Base-by-base conservation (phyloP, 1,140 invertebrate genomes). In the Batillaria attramentaria region DNA sequence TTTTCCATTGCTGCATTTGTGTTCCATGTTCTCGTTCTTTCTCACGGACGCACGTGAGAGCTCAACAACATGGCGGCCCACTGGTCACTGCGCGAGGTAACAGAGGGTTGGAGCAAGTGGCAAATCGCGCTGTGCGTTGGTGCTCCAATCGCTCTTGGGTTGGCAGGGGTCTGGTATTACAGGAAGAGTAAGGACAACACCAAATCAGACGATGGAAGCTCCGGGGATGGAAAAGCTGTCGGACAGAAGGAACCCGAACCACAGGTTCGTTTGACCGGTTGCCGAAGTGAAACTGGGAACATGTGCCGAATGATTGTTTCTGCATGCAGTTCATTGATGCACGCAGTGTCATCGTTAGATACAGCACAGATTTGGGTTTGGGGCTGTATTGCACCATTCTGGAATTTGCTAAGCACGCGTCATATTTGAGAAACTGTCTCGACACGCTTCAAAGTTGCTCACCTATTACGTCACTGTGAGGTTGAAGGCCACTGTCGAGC, bases 41-140 rank as follows among this genome's bases (percentile, higher is more conserved):
- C 73, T 75, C 73, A 60, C 37, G 18, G 4, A 39, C 24, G 39
- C 73, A 75, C 73, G 73, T 75, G 73, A 75, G 73, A 57, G 57
- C 28, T 75, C n/a, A 73, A 46, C 69, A 83, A 79, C 80, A 86
- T 84, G 85, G 83, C 83, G 83, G 72, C 84, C 75, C 76, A 62
- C 60, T 69, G 80, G 72, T 70, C 77, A 74, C 74, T 83, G 62
- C 65, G 78, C 35, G 77, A 81, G 43, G 72, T 79, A 42, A 70
- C 79, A 13, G 85, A 87, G 79, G 85, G 86, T 13, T 87, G 93
- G 86, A 91, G 93, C 70, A 94, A 93, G 91, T 95, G 94, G 94
- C 94, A 95, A 92, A 92, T 96, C 75, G 95, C 95, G 75, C 90
- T 97, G 42, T 93, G 94, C 50, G 92, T 97, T 62, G 96, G 95